A percentile compares a stretch with the other conserved stretches of the same genome.
Evolutionary conservation across 2,888 invertebrate genomes (phyloP).

Genomic region (Drosophila gaucha): DNA sequence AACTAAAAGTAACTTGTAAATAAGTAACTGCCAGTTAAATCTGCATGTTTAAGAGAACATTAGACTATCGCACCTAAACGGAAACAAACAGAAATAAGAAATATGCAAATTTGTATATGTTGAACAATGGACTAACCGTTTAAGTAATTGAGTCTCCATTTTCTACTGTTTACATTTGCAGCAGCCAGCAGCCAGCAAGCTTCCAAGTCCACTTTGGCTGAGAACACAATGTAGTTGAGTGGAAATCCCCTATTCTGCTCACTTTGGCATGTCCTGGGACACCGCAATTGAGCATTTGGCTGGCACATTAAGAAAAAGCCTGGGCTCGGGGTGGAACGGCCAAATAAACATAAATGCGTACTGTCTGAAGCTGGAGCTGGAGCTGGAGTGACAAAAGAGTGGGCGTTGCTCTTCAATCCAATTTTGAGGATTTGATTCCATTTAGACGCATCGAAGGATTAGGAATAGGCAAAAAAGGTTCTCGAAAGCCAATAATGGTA

Average conservation of each 20-base stretch:
- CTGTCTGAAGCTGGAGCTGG: conserved; percentile 9
- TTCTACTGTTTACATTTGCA: conserved; percentile 82
- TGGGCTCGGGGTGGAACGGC: conserved; percentile 31
- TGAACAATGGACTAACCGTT: conserved; percentile 84
- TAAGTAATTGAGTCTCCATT: conserved; percentile 85
- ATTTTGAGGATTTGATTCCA: conserved; percentile 78
- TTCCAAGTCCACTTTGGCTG: conserved; percentile 51
- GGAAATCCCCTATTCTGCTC: conserved; percentile 64
- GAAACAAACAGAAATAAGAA: conserved; percentile 75
- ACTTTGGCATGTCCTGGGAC: conserved; percentile 79
- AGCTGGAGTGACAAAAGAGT: conserved; percentile 49
- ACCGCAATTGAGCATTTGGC: conserved; percentile 81
- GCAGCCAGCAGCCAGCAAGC: conserved; percentile 42
- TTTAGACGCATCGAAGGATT: conserved; percentile 75
- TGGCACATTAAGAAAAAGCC: conserved; percentile 56
- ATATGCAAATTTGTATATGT: conserved; percentile 84
- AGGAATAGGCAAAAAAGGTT: conserved; percentile 64
- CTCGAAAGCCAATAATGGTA: conserved; percentile 63
- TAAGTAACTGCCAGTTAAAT: conserved; percentile 4
- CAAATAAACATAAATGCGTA: conserved; percentile 52
- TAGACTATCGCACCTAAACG: conserved; percentile 27
- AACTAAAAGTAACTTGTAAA: background rate
- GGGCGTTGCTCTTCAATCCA: conserved; percentile 81
- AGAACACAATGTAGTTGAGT: conserved; percentile 61
- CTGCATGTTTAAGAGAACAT: conserved; percentile 13